Evolutionary conservation across 2,888 invertebrate genomes (phyloP), one percentile per base, ranked within the genome.

Genomic region (Chrysina gloriosa): DNA sequence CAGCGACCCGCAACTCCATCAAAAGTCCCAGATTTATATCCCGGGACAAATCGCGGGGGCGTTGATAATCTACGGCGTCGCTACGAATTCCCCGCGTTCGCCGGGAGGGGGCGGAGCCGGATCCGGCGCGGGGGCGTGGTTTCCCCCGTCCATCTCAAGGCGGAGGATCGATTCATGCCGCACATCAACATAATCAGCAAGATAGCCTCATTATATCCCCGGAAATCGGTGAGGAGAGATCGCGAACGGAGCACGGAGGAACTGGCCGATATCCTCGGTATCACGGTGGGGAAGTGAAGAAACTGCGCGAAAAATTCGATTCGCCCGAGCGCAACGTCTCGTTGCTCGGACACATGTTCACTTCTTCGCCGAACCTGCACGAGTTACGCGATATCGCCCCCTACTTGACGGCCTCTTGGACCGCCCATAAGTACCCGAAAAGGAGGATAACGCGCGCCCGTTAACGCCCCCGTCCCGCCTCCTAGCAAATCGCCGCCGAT

Each of bases 151-250:
- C 89, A 88, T 5, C 83, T 92, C 29, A 85, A 89, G 31, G 84
- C 88, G 0, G 89, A 89, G 65, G 91, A 93, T 78, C 87, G 93
- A 9, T 89, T 89, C 71, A 94, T 95, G 94, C 94, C 95, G 0
- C 94, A 92, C 77, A 94, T 95, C 73, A 94, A 95, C 76, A 90
- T 95, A n/a, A 95, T 95, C 75, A 94, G 94, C 75, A 94, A 95
- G 83, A 88, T 93, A 65, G 94, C 94, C 0, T 86, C 89, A 0
- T 76, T 83, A 42, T 83, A 80, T 68, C 75, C 77, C 6, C 79
- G 79, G 75, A 83, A 79, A 68, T 80, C 80, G 0, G 80, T 79
- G 1, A 73, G 74, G 3, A 70, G 73, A 23, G 74, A 72, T 36
- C 67, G 36, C 19, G 68, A 70, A n/a, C 69, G 71, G 34, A 81